A percentile compares a stretch with the other conserved stretches of the same genome.
These are phyloP conservation scores for Odontomyia ornata DNA, from an alignment of 2,888 invertebrate genomes.

Conservation along the genomic window DNA sequence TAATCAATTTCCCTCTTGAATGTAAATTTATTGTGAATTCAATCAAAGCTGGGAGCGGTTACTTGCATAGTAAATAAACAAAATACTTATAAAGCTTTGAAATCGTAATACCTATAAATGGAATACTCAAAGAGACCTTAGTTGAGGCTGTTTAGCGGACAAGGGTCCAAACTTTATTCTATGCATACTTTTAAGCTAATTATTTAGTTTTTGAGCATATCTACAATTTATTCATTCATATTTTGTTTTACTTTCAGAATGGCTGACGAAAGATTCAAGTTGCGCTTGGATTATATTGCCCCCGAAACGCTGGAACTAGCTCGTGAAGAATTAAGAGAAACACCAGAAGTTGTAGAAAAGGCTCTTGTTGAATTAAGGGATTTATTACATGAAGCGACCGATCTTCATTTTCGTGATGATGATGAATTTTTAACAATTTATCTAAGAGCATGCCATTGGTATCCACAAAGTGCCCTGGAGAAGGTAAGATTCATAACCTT, in stretches of 20 bases:
- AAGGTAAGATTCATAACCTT: conserved; percentile 66
- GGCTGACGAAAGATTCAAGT: conserved; percentile 66
- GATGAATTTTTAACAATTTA: conserved; percentile 82
- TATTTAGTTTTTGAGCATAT: too few relatives aligned
- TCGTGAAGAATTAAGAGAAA: conserved; percentile 74
- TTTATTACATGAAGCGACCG: conserved; percentile 73
- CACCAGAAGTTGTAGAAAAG: conserved; percentile 73
- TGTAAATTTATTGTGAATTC: too few relatives aligned
- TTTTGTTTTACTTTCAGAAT: conserved; percentile 54
- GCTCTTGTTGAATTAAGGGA: conserved; percentile 70
- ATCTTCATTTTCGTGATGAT: conserved; percentile 75
- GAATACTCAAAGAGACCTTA: too few relatives aligned
- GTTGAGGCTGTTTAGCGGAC: too few relatives aligned
- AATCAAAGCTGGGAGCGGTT: too few relatives aligned
- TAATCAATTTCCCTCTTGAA: too few relatives aligned
- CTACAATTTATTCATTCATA: too few relatives aligned
- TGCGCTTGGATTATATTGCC: conserved; percentile 70
- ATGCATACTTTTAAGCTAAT: too few relatives aligned
- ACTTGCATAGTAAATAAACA: too few relatives aligned
- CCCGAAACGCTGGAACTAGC: conserved; percentile 71
- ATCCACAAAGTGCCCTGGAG: conserved; percentile 80
- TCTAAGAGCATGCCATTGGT: conserved; percentile 83
- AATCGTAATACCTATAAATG: too few relatives aligned
- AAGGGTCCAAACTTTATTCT: too few relatives aligned
- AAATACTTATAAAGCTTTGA: too few relatives aligned